Percentiles rank a stretch among this genome's conserved stretches.
Conservation (phyloP, 2,113 vertebrate species). For the Macaca mulatta region DNA sequence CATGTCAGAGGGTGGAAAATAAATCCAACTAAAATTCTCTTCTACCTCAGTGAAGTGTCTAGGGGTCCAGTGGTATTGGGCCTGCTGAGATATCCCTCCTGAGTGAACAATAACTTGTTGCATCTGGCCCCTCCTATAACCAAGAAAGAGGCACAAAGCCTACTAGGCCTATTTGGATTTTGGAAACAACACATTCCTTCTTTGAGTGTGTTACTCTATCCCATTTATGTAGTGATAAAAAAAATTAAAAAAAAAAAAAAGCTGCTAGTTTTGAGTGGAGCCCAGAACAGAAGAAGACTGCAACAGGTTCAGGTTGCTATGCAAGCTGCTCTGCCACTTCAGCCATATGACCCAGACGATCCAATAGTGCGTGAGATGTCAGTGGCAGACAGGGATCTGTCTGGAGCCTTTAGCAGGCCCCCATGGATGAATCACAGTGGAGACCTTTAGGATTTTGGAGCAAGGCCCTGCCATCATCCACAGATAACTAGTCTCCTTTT, state of each 20-base stretch:
- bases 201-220: neutral
- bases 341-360: neutral
- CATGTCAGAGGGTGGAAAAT: neutral
- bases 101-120: neutral
- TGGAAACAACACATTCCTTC: neutral
- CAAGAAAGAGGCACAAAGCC: neutral
- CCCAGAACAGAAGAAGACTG: neutral
- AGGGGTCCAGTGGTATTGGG: neutral
- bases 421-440: neutral
- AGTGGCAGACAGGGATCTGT: neutral
- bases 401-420: neutral
- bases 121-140: neutral
- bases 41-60: neutral
- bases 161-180: neutral
- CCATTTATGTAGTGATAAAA: neutral
- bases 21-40: neutral
- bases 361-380: neutral
- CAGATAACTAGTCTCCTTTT: neutral
- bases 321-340: neutral
- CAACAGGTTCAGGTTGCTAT: neutral
- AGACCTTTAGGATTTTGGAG: neutral
- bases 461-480: neutral
- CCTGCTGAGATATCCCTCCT: neutral
- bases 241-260: neutral
- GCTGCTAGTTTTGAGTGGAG: neutral